Conservation (phyloP, 2,797 vertebrate genomes). For the Salarias fasciatus region DNA sequence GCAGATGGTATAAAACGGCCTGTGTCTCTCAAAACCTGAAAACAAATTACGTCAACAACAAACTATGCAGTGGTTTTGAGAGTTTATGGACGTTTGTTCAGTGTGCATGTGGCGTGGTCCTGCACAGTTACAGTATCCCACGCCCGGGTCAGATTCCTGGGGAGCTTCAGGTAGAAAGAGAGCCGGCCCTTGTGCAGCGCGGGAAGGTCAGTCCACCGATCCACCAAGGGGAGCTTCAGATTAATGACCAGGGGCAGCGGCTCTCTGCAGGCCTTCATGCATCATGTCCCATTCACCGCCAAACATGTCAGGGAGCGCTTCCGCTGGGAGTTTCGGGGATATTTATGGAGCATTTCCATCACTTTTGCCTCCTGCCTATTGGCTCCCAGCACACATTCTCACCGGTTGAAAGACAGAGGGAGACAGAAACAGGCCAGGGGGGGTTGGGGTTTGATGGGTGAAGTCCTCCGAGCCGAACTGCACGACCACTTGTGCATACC, state of each 20-base stretch:
- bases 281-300: conserved; percentile 69
- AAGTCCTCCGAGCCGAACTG: conserved; percentile 31
- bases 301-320: conserved; percentile 67
- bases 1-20: not conserved
- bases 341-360: conserved; percentile 72
- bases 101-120: not conserved
- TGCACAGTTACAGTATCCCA: conserved; percentile 16
- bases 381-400: conserved; percentile 24
- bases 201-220: conserved; percentile 69
- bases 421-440: conserved; percentile 42
- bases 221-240: conserved; percentile 67
- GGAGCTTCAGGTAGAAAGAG: conserved; percentile 41
- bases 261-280: conserved; percentile 70
- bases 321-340: conserved; percentile 64
- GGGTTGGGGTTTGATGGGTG: conserved; percentile 21
- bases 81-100: no score
- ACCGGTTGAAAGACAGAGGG: conserved; percentile 35
- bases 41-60: no score
- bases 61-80: not conserved
- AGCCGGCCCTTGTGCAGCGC: conserved; percentile 49
- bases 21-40: no score
- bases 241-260: conserved; percentile 68
- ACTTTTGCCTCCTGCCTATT: conserved; percentile 53
- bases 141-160: conserved; percentile 37
- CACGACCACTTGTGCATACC: conserved; percentile 50